Percentiles rank a stretch among this genome's conserved stretches.
phyloP scores from a whole-genome alignment of 2,888 invertebrate species.

The Apotomis betuletana region DNA sequence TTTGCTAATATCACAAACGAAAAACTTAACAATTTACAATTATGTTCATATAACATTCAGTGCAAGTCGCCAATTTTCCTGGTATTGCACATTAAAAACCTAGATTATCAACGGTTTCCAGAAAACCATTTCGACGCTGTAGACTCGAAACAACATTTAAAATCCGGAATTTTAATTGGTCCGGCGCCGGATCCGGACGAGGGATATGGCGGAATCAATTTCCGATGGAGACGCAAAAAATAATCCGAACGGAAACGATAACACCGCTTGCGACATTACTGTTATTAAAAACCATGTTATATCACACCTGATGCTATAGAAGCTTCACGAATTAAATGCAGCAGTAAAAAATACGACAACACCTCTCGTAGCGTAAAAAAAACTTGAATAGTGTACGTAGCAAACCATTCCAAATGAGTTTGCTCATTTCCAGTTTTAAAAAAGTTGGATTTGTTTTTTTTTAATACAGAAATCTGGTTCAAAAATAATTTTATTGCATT shows the following conservation, averaged over 20 bases:
- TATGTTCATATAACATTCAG: background rate
- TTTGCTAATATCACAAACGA: too few relatives aligned
- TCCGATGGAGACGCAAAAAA: slow-evolving; percentile 21
- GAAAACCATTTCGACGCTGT: slow-evolving; percentile 20
- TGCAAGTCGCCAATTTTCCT: background rate
- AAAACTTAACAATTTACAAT: too few relatives aligned
- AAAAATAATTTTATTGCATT: too few relatives aligned
- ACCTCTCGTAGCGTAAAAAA: too few relatives aligned
- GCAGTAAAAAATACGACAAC: too few relatives aligned
- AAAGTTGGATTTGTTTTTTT: too few relatives aligned
- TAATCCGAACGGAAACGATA: slow-evolving; percentile 3
- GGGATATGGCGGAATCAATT: slow-evolving; percentile 26
- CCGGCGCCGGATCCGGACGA: background rate
- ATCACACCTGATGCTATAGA: background rate
- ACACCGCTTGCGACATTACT: background rate
- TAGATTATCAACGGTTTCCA: background rate
- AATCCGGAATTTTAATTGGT: slow-evolving; percentile 31
- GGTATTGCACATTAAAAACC: background rate
- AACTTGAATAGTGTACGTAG: too few relatives aligned
- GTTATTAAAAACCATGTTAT: background rate
- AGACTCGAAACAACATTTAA: slow-evolving; percentile 14
- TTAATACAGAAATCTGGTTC: too few relatives aligned
- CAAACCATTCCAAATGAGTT: too few relatives aligned
- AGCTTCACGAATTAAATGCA: too few relatives aligned
- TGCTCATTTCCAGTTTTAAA: too few relatives aligned